phyloP scores from a whole-genome alignment of 2,113 vertebrate species.

The Callospermophilus lateralis region DNA sequence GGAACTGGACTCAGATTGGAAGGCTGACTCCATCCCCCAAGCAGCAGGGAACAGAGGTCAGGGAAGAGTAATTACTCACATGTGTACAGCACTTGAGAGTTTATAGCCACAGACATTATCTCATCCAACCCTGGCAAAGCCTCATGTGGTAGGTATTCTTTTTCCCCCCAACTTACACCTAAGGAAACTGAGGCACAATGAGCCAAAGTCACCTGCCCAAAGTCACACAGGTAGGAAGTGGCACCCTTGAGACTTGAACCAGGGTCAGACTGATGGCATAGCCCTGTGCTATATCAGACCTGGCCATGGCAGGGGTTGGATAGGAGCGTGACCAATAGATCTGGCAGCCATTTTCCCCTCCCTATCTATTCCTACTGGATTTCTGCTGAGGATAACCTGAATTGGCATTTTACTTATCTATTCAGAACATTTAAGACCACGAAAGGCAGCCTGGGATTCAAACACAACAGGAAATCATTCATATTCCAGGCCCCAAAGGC shows the following conservation, averaged over 20 bases:
- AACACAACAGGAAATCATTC: neutral
- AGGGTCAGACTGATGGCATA: neutral
- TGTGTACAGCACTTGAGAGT: slow-evolving; percentile 69
- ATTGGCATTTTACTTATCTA: slow-evolving; percentile 21
- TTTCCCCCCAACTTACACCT: slow-evolving; percentile 53
- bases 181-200: slow-evolving; percentile 77
- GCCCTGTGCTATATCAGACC: neutral
- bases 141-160: slow-evolving; percentile 57
- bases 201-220: slow-evolving; percentile 18
- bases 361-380: neutral
- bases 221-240: slow-evolving; percentile 33
- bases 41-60: slow-evolving; percentile 70
- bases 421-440: neutral
- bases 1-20: slow-evolving; percentile 73
- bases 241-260: slow-evolving; percentile 1
- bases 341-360: neutral
- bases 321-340: neutral
- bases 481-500: neutral
- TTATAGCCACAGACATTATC: slow-evolving; percentile 78
- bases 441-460: neutral
- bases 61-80: slow-evolving; percentile 77
- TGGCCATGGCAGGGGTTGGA: neutral
- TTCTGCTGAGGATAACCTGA: neutral
- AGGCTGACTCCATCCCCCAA: slow-evolving; percentile 72
- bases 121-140: slow-evolving; percentile 73